These are phyloP conservation scores for Schizothorax lantsangensis DNA, from an alignment of 2,797 vertebrate species.

Conservation along the genomic window DNA sequence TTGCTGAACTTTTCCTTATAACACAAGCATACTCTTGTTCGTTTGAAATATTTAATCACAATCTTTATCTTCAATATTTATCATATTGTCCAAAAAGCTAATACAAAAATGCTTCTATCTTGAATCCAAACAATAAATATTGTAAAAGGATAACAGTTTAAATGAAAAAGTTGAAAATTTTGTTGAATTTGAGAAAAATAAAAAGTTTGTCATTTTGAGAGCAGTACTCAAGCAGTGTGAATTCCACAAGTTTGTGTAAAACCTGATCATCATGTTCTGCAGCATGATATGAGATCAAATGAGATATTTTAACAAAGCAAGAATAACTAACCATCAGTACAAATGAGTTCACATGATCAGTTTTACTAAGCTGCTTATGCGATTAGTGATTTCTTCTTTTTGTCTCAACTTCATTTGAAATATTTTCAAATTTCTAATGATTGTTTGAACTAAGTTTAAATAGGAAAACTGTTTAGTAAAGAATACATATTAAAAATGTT, in stretches of 20 bases:
- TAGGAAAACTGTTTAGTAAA: not conserved
- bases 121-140: not conserved
- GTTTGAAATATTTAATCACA: conserved; percentile 44
- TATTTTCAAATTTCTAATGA: too few species aligned
- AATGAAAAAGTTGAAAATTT: not conserved
- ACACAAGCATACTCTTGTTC: conserved; percentile 23
- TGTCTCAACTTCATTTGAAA: too few species aligned
- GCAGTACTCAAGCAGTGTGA: not conserved
- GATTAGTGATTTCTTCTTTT: not conserved
- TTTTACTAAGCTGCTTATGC: not conserved
- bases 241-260: not conserved
- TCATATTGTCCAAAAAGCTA: not conserved
- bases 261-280: not conserved
- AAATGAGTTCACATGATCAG: not conserved
- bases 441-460: too few species aligned
- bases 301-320: not conserved
- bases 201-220: not conserved
- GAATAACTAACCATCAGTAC: not conserved
- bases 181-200: not conserved
- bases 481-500: not conserved
- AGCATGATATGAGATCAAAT: not conserved
- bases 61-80: conserved; percentile 46
- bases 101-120: not conserved
- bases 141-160: not conserved
- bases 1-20: conserved; percentile 11